Conservation (phyloP, 1,140 invertebrate genomes). For the Macrosteles quadrilineatus region DNA sequence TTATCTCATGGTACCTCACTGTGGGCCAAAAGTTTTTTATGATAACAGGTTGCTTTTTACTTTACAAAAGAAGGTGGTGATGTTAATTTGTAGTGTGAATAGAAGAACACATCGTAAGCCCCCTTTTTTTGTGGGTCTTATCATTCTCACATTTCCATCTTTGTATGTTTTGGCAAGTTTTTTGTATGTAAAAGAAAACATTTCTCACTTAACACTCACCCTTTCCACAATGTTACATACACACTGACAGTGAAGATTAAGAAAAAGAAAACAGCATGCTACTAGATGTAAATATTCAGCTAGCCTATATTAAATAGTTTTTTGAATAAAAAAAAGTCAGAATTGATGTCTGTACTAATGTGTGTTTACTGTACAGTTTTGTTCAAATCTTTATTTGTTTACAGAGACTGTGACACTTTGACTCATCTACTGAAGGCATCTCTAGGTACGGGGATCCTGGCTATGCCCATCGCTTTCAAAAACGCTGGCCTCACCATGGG, state of each 20-base stretch:
- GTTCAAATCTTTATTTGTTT: conserved; percentile 36
- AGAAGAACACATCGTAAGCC: too few relatives aligned
- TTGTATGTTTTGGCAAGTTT: too few relatives aligned
- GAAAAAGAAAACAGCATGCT: conserved; percentile 8
- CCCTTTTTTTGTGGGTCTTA: too few relatives aligned
- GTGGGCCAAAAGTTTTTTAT: too few relatives aligned
- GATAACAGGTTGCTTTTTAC: too few relatives aligned
- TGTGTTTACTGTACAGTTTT: conserved; percentile 32
- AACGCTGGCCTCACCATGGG: conserved; percentile 76
- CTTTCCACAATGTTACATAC: background rate
- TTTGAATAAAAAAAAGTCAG: background rate
- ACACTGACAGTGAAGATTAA: too few relatives aligned
- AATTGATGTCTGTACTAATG: conserved; percentile 20
- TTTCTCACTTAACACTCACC: too few relatives aligned
- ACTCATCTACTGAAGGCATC: conserved; percentile 86
- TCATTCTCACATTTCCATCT: too few relatives aligned
- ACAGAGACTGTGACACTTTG: conserved; percentile 77
- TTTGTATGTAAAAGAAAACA: too few relatives aligned
- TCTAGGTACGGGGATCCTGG: conserved; percentile 87
- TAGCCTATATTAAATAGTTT: background rate
- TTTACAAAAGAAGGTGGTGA: too few relatives aligned
- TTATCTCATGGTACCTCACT: too few relatives aligned
- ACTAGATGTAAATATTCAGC: conserved; percentile 7
- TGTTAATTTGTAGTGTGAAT: too few relatives aligned
- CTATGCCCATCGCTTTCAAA: conserved; percentile 85